Percentiles rank a stretch among this genome's conserved stretches.
phyloP scores from a whole-genome alignment of 2,113 vertebrate genomes.

The Lontra canadensis region DNA sequence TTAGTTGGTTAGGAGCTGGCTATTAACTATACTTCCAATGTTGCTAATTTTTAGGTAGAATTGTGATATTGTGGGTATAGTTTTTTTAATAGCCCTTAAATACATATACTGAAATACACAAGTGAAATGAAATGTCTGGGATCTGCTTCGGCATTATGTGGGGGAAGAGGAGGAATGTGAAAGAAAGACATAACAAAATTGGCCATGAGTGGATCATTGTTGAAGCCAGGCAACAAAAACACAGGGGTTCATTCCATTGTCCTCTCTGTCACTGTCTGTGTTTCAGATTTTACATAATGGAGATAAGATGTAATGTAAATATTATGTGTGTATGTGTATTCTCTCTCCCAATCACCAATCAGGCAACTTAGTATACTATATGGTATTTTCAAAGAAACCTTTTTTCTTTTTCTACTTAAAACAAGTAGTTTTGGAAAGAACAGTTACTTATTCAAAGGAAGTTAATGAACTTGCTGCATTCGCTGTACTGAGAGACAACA shows the following conservation, averaged over 20 bases:
- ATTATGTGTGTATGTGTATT: background rate
- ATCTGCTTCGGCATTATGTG: background rate
- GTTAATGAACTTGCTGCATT: background rate
- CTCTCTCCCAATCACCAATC: background rate
- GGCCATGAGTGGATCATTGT: background rate
- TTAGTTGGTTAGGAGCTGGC: background rate
- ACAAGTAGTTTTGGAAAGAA: background rate
- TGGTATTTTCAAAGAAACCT: background rate
- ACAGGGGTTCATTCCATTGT: background rate
- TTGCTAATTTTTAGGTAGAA: background rate
- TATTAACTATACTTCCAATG: background rate
- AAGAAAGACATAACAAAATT: background rate
- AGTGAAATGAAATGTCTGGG: background rate
- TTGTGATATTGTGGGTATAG: background rate
- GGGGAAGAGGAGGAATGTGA: background rate
- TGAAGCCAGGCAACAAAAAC: background rate
- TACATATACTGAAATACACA: background rate
- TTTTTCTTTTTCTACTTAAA: slow-evolving; percentile 9
- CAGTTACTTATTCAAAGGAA: background rate
- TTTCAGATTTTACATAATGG: background rate
- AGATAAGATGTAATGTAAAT: background rate
- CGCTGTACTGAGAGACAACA: background rate
- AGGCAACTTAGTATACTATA: background rate
- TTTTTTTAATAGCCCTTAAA: slow-evolving; percentile 16
- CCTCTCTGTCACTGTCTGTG: background rate